Conservation (phyloP, 2,797 vertebrate genomes). For the Hyperoplus immaculatus region DNA sequence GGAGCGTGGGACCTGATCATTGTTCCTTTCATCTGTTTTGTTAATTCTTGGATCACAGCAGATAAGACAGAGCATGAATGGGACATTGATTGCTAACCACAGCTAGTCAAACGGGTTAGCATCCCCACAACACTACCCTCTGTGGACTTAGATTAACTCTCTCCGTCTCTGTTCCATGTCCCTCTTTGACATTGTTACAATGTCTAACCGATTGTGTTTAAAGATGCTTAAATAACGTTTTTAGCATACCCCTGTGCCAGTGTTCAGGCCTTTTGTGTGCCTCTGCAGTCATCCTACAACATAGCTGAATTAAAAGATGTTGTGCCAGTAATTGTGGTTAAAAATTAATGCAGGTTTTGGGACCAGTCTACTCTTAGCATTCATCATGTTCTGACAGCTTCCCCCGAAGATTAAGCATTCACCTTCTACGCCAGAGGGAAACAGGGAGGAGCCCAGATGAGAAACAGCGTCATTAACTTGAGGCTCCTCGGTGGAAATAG, state of each 20-base stretch:
- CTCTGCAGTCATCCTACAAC: constrained; percentile 44
- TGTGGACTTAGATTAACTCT: constrained; percentile 51
- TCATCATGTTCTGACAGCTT: constrained; percentile 82
- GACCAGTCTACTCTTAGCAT: constrained; percentile 71
- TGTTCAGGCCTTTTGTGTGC: constrained; percentile 32
- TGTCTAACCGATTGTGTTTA: constrained; percentile 7
- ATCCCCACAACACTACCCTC: constrained; percentile 37
- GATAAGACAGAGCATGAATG: constrained; percentile 65
- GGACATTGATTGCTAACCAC: constrained; percentile 58
- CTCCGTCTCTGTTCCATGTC: constrained; percentile 12
- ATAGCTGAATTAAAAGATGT: constrained; percentile 57
- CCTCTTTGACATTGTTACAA: constrained; percentile 7
- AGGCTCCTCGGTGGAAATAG: constrained; percentile 63
- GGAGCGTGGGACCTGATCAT: constrained; percentile 68
- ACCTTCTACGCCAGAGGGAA: constrained; percentile 66
- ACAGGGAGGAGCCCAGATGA: constrained; percentile 74
- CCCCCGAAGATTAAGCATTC: constrained; percentile 79
- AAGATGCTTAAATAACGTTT: constrained; percentile 15
- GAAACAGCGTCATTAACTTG: constrained; percentile 80
- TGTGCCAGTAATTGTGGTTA: constrained; percentile 74
- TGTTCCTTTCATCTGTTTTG: constrained; percentile 68
- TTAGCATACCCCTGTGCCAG: neutral
- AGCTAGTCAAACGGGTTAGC: constrained; percentile 46
- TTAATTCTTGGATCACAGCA: constrained; percentile 72
- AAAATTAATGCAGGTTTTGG: constrained; percentile 83